Percentiles rank a stretch among this genome's conserved stretches.
Conservation (phyloP, 2,113 vertebrate genomes). For the Felis catus region F.catus_Fca126_mat1.0 CM031413.1:65591501-65592000, state of each 20-base stretch:
- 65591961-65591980: conserved; percentile 60
- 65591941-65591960: conserved; percentile 43
- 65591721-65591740: not conserved
- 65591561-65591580: no score
- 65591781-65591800: no score
- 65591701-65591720: not conserved
- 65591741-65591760: not conserved
- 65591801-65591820: not conserved
- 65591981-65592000: not conserved
- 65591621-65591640: no score
- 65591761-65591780: not conserved
- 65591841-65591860: not conserved
- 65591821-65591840: accelerated
- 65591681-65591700: no score
- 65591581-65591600: no score
- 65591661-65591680: no score
- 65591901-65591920: conserved; percentile 24
- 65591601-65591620: no score
- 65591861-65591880: not conserved
- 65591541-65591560: no score
- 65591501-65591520: not conserved
- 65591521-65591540: no score
- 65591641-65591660: no score
- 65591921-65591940: not conserved
- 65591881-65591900: not conserved